A percentile compares a stretch with the other conserved stretches of the same genome.
phyloP scores from a whole-genome alignment of 2,113 vertebrate species.

The Balaenoptera acutorostrata region DNA sequence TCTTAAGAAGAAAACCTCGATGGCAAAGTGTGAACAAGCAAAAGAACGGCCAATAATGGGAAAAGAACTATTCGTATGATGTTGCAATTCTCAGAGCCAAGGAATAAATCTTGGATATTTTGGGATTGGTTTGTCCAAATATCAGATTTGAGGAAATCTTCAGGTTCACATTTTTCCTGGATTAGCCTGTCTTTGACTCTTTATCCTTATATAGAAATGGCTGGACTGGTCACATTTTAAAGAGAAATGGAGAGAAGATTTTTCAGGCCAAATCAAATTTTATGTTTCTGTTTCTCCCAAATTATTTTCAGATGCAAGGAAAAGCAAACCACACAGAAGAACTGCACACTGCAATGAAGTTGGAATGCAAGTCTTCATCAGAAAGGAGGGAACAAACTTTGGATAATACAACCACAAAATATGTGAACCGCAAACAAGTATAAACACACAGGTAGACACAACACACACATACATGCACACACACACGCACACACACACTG shows the following conservation, averaged over 20 bases:
- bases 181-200: constrained; percentile 64
- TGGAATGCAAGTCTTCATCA: constrained; percentile 69
- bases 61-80: constrained; percentile 33
- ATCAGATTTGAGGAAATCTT: constrained; percentile 71
- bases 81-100: constrained; percentile 51
- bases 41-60: constrained; percentile 40
- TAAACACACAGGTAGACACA: constrained; percentile 78
- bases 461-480: constrained; percentile 38
- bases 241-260: constrained; percentile 74
- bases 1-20: constrained; percentile 49
- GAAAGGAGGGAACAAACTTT: constrained; percentile 67
- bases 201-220: constrained; percentile 72
- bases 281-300: constrained; percentile 69
- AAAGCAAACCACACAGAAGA: constrained; percentile 71
- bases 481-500: constrained; percentile 61
- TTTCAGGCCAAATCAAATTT: constrained; percentile 74
- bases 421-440: constrained; percentile 77
- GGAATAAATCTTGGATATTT: constrained; percentile 57
- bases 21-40: constrained; percentile 50
- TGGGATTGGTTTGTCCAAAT: constrained; percentile 53
- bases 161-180: constrained; percentile 62
- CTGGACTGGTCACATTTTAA: constrained; percentile 60
- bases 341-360: constrained; percentile 51
- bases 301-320: constrained; percentile 78
- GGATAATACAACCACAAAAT: constrained; percentile 81